These are phyloP conservation scores for Epizoanthus stellaris DNA, from an alignment of 92 coral and sea anemone species.

Conservation along the genomic window DNA sequence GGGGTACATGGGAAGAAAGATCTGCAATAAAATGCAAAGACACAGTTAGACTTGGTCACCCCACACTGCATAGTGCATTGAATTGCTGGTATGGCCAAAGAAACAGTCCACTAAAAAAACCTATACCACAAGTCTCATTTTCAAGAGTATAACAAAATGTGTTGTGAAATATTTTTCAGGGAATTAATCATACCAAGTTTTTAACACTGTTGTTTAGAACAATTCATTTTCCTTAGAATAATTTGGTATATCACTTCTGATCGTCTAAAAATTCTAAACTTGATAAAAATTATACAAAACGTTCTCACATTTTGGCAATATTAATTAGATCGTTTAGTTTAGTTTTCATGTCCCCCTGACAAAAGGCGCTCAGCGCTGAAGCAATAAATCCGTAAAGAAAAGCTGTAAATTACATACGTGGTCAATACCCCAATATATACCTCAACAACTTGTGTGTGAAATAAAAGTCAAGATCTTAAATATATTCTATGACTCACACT, in stretches of 20 bases:
- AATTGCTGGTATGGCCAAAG: too few species aligned
- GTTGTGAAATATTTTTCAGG: background rate
- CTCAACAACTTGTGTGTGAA: background rate
- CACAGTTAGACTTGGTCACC: background rate
- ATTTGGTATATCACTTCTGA: too few species aligned
- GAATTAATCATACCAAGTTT: background rate
- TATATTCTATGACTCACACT: background rate
- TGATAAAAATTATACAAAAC: too few species aligned
- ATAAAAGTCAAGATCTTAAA: background rate
- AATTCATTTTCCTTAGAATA: background rate
- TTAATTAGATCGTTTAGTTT: too few species aligned
- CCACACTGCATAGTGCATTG: too few species aligned
- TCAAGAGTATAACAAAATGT: background rate
- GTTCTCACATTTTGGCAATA: too few species aligned
- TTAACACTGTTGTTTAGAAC: background rate
- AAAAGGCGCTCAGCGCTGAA: too few species aligned
- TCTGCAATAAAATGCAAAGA: constrained; percentile 9
- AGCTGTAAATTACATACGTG: background rate
- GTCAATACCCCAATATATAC: background rate
- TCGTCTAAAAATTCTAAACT: too few species aligned
- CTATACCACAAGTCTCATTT: background rate
- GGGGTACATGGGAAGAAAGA: constrained; percentile 13
- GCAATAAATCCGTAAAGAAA: too few species aligned
- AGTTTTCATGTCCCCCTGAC: background rate
- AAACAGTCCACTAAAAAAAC: background rate